These are phyloP conservation scores for Tylochromis polylepis DNA, from an alignment of 2,113 vertebrate genomes.

Conservation along the genomic window DNA sequence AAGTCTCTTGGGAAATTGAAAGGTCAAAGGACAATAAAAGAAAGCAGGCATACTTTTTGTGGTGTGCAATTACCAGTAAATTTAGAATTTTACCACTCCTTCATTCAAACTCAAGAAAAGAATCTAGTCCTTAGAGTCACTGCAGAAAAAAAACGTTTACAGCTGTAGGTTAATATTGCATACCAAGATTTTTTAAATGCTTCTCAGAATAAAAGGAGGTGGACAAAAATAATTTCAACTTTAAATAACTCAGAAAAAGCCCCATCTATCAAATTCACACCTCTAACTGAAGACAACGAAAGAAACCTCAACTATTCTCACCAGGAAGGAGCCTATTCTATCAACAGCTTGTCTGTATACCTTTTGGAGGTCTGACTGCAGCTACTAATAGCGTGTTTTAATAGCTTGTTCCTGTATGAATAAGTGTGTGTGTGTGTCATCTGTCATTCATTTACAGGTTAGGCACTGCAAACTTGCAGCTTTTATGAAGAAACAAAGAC, in stretches of 20 bases:
- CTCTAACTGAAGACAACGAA: background rate
- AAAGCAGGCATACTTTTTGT: background rate
- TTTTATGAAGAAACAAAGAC: background rate
- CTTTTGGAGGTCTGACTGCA: background rate
- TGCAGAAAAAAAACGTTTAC: background rate
- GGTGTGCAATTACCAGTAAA: rapidly evolving
- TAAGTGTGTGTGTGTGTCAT: background rate
- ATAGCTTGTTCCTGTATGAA: background rate
- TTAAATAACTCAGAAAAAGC: background rate
- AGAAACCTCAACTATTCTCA: background rate
- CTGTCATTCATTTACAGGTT: background rate
- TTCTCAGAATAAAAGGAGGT: background rate
- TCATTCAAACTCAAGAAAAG: background rate
- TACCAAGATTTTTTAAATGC: background rate
- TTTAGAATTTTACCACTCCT: rapidly evolving
- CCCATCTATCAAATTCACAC: background rate
- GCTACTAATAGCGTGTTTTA: background rate
- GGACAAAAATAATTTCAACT: background rate
- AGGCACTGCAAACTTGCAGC: background rate
- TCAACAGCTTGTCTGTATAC: background rate
- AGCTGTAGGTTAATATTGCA: background rate
- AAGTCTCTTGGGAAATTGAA: background rate
- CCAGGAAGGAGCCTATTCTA: background rate
- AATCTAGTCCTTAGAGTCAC: background rate
- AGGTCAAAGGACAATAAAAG: background rate